Base-by-base conservation (phyloP, 1,140 invertebrate genomes). In the Melitaea cinxia region DNA sequence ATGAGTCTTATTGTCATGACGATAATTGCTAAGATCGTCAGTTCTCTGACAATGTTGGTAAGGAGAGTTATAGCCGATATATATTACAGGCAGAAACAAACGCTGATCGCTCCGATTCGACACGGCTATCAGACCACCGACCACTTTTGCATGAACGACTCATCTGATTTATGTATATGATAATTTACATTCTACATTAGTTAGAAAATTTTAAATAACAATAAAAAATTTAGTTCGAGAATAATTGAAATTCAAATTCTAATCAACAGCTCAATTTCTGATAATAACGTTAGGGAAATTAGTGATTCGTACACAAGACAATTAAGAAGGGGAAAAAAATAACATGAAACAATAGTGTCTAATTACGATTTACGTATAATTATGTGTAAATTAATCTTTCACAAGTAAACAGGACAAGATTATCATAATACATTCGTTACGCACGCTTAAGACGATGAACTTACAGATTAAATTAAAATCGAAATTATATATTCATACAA, bases 101-200 rank as follows among this genome's bases (percentile, higher is more conserved):
- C 59, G 72, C 67, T 75, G 75, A 83, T 85, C 77, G 79, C 69
- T 75, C 39, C 39, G 52, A 79, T 86, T 84, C 68, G 82, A 70
- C 67, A 72, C 78, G 82, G 63, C 54, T 59, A 70, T 80, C 77
- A 35, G 68, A 52, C 60, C 68, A 72, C 70, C 70, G 73, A 45
- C 45, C 35, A 35, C 33, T 39, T 5, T 12, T 37, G 15, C 61
- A 68, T 53, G 50, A 71, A 42, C 35, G 49, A 68, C 30, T 71
- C 72, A 68, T 53, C 54, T 65, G 66, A 74, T 63, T 69, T 72
- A 74, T 74, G 72, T 33, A 42, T 65, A 70, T 70, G 65, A 26
- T 68, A 70, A 70, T 65, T 42, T 14, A 66, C 59, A 39, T 57
- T 50, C 63, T 33, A 21, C 60, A 56, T 59, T 63, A 23, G 57